A percentile compares a stretch with the other conserved stretches of the same genome.
Evolutionary conservation across 2,888 invertebrate genomes (phyloP).

Genomic region (Steinernema scapterisci): DNA sequence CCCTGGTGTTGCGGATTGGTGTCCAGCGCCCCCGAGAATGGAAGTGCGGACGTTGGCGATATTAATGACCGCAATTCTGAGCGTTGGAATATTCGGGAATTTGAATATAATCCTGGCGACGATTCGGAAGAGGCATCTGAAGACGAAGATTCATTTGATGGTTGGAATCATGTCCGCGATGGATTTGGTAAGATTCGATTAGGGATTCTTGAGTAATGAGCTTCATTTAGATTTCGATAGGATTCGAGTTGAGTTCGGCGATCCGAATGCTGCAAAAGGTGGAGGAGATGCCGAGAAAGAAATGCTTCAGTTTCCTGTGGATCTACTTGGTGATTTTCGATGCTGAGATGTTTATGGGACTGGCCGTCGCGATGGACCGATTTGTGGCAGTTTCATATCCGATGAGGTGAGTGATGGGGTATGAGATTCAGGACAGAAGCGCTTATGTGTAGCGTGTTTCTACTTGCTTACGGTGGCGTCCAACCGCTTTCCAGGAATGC

Average conservation of each 20-base stretch:
- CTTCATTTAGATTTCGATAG: neutral
- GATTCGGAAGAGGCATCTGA: conserved; percentile 18
- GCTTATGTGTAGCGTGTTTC: too few species aligned
- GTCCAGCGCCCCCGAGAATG: too few species aligned
- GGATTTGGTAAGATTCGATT: conserved; percentile 9
- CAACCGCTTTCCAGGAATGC: too few species aligned
- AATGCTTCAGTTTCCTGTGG: neutral
- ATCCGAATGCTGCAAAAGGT: neutral
- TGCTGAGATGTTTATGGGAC: neutral
- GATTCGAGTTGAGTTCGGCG: neutral
- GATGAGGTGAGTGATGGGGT: neutral
- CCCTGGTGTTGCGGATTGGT: too few species aligned
- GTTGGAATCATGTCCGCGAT: neutral
- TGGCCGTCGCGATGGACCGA: neutral
- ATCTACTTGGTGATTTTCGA: neutral
- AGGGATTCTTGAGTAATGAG: too few species aligned
- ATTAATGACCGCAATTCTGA: neutral
- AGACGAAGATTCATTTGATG: conserved; percentile 19
- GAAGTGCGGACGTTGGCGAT: neutral
- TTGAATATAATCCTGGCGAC: conserved; percentile 9
- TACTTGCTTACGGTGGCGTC: too few species aligned
- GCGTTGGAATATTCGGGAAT: conserved; percentile 4
- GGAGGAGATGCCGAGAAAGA: neutral
- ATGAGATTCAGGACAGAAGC: too few species aligned
- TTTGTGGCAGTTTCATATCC: neutral